Evolutionary conservation across 2,797 vertebrate species (phyloP).

Genomic region (Sarcophilus harrisii): DNA sequence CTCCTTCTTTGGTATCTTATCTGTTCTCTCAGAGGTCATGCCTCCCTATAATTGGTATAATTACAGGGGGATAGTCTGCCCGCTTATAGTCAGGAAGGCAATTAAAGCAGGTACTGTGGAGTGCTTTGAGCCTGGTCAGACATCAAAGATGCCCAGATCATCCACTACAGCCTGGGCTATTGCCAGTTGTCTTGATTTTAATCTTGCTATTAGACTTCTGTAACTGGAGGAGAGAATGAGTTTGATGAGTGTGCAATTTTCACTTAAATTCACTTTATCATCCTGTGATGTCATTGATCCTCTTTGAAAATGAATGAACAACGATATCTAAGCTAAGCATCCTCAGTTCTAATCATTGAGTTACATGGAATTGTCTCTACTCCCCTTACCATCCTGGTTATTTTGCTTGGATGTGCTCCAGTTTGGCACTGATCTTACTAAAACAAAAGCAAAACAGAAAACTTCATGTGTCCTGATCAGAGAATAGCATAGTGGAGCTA

Average conservation of each 20-base stretch:
- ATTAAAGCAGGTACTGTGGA: not conserved
- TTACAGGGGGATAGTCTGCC: not conserved
- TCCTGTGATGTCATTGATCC: not conserved
- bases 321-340: not conserved
- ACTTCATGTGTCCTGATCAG: not conserved
- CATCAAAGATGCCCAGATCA: not conserved
- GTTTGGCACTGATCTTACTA: not conserved
- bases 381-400: not conserved
- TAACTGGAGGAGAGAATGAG: not conserved
- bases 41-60: not conserved
- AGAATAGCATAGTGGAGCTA: not conserved
- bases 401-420: not conserved
- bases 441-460: not conserved
- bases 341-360: not conserved
- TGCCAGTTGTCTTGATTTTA: not conserved
- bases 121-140: not conserved
- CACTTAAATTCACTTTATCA: not conserved
- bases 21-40: not conserved
- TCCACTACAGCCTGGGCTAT: not conserved
- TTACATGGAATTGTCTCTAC: not conserved
- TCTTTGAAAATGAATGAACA: not conserved
- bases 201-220: not conserved
- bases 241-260: not conserved
- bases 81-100: not conserved
- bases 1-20: not conserved